Percentiles rank a stretch among this genome's conserved stretches.
Evolutionary conservation across 2,113 vertebrate species (phyloP).

Genomic region (Emydura subglobosa): DNA sequence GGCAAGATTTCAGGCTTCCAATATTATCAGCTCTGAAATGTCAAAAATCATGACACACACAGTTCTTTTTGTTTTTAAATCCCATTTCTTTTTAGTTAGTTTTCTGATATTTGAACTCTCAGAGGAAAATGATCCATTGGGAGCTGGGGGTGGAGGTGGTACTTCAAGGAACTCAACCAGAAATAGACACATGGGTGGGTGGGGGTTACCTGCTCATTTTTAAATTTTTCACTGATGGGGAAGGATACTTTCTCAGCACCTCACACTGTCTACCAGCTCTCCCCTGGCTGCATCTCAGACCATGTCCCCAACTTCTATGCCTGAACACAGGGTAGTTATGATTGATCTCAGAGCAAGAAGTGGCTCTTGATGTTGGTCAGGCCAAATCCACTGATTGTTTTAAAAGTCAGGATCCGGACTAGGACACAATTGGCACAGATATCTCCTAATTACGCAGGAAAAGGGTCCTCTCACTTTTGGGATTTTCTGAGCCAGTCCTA

Average conservation of each 20-base stretch:
- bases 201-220: background rate
- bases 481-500: background rate
- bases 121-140: background rate
- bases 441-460: constrained; percentile 2
- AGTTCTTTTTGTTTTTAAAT: background rate
- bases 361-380: background rate
- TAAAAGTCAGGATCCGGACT: constrained; percentile 48
- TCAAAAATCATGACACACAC: no score
- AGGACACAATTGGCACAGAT: background rate
- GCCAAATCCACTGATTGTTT: constrained; percentile 48
- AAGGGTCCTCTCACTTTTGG: constrained; percentile 16
- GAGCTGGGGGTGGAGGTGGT: no score
- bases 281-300: background rate
- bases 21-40: background rate
- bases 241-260: background rate
- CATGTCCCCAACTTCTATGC: background rate
- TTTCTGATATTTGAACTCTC: constrained; percentile 17
- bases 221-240: background rate
- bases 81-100: background rate
- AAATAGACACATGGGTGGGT: background rate
- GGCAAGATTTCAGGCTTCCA: background rate
- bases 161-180: no score
- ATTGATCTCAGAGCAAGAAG: constrained; percentile 36
- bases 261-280: background rate
- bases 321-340: background rate